phyloP scores from a whole-genome alignment of 2,888 invertebrate species.

The Apamea monoglypha region DNA sequence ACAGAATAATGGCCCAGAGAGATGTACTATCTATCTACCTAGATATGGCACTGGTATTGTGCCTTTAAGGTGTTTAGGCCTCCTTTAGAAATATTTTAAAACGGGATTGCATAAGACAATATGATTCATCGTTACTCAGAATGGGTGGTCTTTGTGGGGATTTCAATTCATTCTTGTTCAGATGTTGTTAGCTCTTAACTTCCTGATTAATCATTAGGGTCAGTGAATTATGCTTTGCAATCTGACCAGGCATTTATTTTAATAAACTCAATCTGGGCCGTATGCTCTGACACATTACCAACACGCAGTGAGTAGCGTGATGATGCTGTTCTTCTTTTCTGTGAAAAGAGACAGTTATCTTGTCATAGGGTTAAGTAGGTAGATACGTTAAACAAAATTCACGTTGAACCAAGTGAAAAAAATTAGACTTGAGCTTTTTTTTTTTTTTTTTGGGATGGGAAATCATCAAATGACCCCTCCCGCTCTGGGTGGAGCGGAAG shows the following conservation, averaged over 20 bases:
- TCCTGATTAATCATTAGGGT: conserved; percentile 44
- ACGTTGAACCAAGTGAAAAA: background rate
- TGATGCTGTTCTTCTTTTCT: background rate
- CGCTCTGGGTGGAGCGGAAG: too few species aligned
- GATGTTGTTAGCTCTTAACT: conserved; percentile 25
- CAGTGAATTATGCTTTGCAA: conserved; percentile 20
- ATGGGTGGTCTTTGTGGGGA: conserved; percentile 36
- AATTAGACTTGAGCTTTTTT: background rate
- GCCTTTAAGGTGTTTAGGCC: conserved; percentile 61
- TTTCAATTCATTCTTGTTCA: conserved; percentile 35
- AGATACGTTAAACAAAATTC: background rate
- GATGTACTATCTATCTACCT: conserved; percentile 73
- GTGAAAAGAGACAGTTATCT: background rate
- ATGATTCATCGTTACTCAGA: conserved; percentile 46
- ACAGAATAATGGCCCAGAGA: conserved; percentile 82
- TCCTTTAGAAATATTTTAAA: conserved; percentile 53
- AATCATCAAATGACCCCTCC: too few species aligned
- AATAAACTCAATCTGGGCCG: conserved; percentile 12
- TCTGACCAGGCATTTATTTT: conserved; percentile 25
- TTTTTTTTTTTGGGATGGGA: too few species aligned
- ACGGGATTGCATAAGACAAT: conserved; percentile 46
- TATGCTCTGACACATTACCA: background rate
- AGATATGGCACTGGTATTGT: conserved; percentile 76
- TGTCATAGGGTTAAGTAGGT: background rate
- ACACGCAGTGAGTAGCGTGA: background rate